Percentiles rank a stretch among this genome's conserved stretches.
phyloP scores from a whole-genome alignment of 2,797 vertebrate genomes.

The Pangasius macronema region DNA sequence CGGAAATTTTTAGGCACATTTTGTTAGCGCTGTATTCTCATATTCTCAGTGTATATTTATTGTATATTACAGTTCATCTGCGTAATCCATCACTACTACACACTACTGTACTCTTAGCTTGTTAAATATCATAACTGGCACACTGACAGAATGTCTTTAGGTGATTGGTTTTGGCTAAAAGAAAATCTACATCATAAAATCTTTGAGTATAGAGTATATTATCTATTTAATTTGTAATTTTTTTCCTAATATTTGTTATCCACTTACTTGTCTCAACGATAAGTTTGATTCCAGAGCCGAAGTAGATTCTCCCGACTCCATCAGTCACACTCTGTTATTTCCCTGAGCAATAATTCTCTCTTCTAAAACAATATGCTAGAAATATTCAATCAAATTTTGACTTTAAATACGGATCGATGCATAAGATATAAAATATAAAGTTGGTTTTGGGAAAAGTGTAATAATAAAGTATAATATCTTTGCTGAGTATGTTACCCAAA shows the following conservation, averaged over 20 bases:
- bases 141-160: neutral
- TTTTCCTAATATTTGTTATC: neutral
- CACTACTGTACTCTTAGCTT: neutral
- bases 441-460: neutral
- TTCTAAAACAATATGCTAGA: neutral
- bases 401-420: neutral
- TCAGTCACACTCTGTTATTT: constrained; percentile 63
- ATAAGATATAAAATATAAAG: too few relatives aligned
- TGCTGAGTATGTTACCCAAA: neutral
- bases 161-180: neutral
- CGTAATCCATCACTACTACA: neutral
- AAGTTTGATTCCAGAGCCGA: constrained; percentile 56
- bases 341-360: constrained; percentile 21
- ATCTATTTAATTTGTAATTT: too few relatives aligned
- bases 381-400: neutral
- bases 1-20: neutral
- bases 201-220: too few relatives aligned
- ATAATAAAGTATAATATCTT: neutral
- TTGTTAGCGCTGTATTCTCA: neutral
- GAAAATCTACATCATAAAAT: neutral
- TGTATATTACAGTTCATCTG: neutral
- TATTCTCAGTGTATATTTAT: neutral
- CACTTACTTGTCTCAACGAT: constrained; percentile 58
- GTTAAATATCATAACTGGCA: neutral
- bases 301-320: constrained; percentile 47